Evolutionary conservation across 1,140 invertebrate species (phyloP).

Genomic region (Triops cancriformis): DNA sequence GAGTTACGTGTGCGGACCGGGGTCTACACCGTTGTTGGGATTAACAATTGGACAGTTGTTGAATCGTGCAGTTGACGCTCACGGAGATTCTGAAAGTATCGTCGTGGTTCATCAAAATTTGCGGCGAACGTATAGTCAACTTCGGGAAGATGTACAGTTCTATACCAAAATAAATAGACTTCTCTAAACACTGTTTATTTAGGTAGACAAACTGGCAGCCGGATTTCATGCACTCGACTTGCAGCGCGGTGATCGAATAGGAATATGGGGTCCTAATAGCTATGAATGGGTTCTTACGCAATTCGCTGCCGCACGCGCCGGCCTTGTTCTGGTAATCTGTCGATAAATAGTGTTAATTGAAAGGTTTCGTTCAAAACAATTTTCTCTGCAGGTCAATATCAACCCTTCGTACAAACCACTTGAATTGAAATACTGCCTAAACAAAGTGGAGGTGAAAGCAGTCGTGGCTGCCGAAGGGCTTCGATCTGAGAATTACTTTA

Average conservation of each 20-base stretch:
- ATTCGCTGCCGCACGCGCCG: slow-evolving; percentile 68
- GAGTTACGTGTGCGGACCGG: slow-evolving; percentile 42
- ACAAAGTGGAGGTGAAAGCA: slow-evolving; percentile 65
- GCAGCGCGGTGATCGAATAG: slow-evolving; percentile 69
- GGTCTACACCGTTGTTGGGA: slow-evolving; percentile 47
- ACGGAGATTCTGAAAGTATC: slow-evolving; percentile 50
- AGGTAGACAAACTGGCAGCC: slow-evolving; percentile 70
- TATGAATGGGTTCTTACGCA: slow-evolving; percentile 70
- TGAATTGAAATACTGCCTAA: slow-evolving; percentile 70
- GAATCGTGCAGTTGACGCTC: slow-evolving; percentile 45
- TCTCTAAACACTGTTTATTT: not conserved
- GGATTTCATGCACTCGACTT: slow-evolving; percentile 69
- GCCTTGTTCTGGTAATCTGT: slow-evolving; percentile 59
- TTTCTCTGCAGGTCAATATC: slow-evolving; percentile 55
- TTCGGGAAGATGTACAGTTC: slow-evolving; percentile 49
- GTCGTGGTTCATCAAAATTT: slow-evolving; percentile 52
- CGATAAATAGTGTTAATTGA: not conserved
- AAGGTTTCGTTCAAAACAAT: not conserved
- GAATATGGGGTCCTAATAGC: slow-evolving; percentile 80
- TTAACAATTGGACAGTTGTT: slow-evolving; percentile 55
- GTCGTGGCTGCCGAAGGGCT: slow-evolving; percentile 57
- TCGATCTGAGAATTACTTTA: slow-evolving; percentile 61
- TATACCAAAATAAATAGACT: not conserved
- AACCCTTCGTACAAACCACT: slow-evolving; percentile 71
- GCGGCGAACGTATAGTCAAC: slow-evolving; percentile 51